Base-by-base conservation (phyloP, 2,888 invertebrate species). In the Zeuzera pyrina region DNA sequence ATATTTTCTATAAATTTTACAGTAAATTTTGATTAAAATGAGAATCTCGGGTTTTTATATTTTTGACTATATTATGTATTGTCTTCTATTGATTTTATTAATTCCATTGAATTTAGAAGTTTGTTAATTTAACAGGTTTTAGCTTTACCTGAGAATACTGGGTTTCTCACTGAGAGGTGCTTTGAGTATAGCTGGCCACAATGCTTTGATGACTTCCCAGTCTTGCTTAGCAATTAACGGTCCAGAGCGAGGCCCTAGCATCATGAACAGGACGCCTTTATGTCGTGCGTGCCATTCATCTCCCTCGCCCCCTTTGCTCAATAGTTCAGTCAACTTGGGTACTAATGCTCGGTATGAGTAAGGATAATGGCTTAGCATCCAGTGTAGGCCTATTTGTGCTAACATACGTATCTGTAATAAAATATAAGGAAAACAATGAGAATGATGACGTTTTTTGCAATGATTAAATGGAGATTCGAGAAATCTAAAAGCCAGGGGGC, bases 101-200 rank as follows among this genome's bases (percentile, higher is more conserved):
- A n/a, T n/a, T n/a, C n/a, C 19, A 8, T 6, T 6, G 19, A 19
- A 19, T 19, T 19, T 8, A 19, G 19, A 19, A 6, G 19, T 6
- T 19, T 19, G 19, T 8, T 19, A 19, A 19, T 19, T 19, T 6
- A 19, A 6, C 19, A 19, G 8, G 19, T 19, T 19, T 19, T 8
- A 19, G 5, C 5, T 19, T 51, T 39, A 83, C 78, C 73, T 76
- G 29, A 92, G 88, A 31, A 95, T 90, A 24, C 91, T 92, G 1
- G 90, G 90, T 59, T 96, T 95, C 57, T 97, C 96, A 2, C 94
- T 94, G 29, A 93, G 89, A 40, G 90, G 89, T 1, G 94, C 90
- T 35, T 86, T 84, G 1, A 95, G 79, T 12, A 97, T 58, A 1
- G 91, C 88, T 0, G 94, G 92, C 94, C 95, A 95, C 1, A 96